These are phyloP conservation scores for Bugula neritina DNA, from an alignment of 2,888 invertebrate genomes.

Conservation along the genomic window DNA sequence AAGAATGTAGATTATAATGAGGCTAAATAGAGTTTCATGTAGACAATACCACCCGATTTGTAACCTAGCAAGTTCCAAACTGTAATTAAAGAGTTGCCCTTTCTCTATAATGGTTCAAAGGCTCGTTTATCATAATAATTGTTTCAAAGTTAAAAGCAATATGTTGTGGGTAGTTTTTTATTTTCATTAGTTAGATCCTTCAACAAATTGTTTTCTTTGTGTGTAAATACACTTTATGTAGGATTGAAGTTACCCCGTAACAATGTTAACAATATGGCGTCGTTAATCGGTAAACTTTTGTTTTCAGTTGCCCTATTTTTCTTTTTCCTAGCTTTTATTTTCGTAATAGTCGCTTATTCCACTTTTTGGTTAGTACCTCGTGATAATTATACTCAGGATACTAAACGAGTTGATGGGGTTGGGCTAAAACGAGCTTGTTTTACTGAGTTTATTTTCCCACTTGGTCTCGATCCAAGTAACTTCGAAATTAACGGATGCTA, in stretches of 20 bases:
- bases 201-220: no score
- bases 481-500: neutral
- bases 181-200: no score
- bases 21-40: no score
- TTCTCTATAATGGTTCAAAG: no score
- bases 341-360: slow-evolving; percentile 4
- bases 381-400: neutral
- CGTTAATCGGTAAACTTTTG: neutral
- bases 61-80: no score
- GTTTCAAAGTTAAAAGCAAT: no score
- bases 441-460: neutral
- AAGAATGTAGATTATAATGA: no score
- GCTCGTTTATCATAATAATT: no score
- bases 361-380: slow-evolving; percentile 14
- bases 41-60: no score
- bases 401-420: neutral
- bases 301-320: slow-evolving; percentile 15
- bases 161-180: no score
- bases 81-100: no score
- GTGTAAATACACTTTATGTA: no score
- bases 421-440: slow-evolving; percentile 3
- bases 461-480: neutral
- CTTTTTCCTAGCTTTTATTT: slow-evolving; percentile 12
- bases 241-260: neutral
- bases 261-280: neutral